Evolutionary conservation across 2,888 invertebrate genomes (phyloP).

Genomic region (Branchellion lobata): DNA sequence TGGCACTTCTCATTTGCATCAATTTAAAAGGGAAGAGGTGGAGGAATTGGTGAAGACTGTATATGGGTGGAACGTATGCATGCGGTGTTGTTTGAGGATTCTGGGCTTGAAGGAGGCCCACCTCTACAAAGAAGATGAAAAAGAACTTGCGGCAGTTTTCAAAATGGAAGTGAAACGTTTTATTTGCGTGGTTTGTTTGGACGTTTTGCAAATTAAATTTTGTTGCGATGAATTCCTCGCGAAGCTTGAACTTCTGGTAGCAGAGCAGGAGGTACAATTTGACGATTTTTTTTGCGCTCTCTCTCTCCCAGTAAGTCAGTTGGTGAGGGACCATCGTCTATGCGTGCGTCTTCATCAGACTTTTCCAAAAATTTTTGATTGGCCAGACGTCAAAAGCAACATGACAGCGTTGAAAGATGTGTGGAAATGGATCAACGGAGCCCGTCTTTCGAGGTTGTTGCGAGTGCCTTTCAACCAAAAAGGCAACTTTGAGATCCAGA

Average conservation of each 20-base stretch:
- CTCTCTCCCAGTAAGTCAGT: conserved; percentile 44
- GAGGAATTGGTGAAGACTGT: not conserved
- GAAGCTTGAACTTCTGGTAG: conserved; percentile 33
- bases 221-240: conserved; percentile 44
- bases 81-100: conserved; percentile 47
- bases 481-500: conserved; percentile 57
- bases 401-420: conserved; percentile 72
- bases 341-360: conserved; percentile 41
- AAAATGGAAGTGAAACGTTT: not conserved
- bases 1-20: not conserved
- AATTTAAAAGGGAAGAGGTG: not conserved
- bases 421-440: conserved; percentile 75
- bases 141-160: not conserved
- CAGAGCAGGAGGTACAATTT: conserved; percentile 40
- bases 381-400: conserved; percentile 37
- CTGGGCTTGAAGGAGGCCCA: conserved; percentile 38
- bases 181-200: conserved; percentile 49
- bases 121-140: conserved; percentile 13
- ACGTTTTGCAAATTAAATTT: conserved; percentile 47
- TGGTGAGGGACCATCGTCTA: conserved; percentile 47
- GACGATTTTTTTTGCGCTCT: conserved; percentile 44
- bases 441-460: conserved; percentile 67
- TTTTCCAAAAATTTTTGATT: conserved; percentile 33
- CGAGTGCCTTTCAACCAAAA: conserved; percentile 53
- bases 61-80: conserved; percentile 47